A percentile compares a stretch with the other conserved stretches of the same genome.
Evolutionary conservation across 2,888 invertebrate genomes (phyloP).

Genomic region (Cylindroiulus punctatus): DNA sequence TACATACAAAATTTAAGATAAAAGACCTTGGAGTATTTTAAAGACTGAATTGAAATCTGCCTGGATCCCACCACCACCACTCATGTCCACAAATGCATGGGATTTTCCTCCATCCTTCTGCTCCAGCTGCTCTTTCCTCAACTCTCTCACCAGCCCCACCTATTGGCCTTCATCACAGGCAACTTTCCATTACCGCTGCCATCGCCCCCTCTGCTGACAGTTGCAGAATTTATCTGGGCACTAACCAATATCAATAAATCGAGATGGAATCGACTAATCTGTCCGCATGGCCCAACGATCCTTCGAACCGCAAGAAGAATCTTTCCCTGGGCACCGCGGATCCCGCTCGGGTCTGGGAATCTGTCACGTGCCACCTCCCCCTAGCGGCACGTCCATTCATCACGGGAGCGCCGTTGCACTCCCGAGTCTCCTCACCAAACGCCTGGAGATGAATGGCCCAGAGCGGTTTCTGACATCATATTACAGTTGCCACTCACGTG

Average conservation of each 20-base stretch:
- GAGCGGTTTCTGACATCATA: background rate
- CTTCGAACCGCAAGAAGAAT: conserved; percentile 33
- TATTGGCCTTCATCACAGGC: background rate
- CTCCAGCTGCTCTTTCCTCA: background rate
- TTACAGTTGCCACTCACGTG: conserved; percentile 39
- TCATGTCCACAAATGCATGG: too few species aligned
- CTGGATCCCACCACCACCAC: too few species aligned
- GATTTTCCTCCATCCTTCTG: background rate
- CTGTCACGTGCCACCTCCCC: conserved; percentile 34
- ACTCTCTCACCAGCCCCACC: background rate
- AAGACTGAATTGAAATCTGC: too few species aligned
- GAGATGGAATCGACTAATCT: conserved; percentile 43
- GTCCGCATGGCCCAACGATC: conserved; percentile 24
- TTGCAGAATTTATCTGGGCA: conserved; percentile 15
- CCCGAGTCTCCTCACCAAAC: background rate
- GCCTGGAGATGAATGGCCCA: background rate
- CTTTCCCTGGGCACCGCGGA: conserved; percentile 30
- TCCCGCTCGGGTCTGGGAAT: conserved; percentile 34
- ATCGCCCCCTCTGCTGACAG: conserved; percentile 15
- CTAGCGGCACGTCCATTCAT: background rate
- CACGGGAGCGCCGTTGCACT: conserved; percentile 6
- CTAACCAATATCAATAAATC: conserved; percentile 42
- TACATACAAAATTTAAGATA: too few species aligned
- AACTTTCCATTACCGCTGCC: conserved; percentile 21
- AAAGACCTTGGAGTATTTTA: too few species aligned